Evolutionary conservation across 2,797 vertebrate genomes (phyloP), one percentile per base, ranked within the genome.

Genomic region (Craterocephalus amniculus): DNA sequence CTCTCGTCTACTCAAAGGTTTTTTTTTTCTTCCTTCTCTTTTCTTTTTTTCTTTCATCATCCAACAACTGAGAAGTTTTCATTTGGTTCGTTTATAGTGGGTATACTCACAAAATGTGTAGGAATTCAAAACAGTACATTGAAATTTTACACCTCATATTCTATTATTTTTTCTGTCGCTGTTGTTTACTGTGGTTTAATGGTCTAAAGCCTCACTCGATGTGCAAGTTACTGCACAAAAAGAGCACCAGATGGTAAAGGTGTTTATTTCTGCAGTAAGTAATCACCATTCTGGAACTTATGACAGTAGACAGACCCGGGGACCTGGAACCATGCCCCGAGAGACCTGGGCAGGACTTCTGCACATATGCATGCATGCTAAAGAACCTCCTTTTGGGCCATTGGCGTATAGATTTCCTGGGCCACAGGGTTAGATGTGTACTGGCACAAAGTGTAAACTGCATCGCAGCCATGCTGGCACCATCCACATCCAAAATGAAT

Each of bases 211-310:
- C 80, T 91, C 92, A 88, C 87, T 86, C 60, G 78, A 68, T 92
- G 88, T 85, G 86, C 93, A 89, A 58, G 87, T 92, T 93, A 88
- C 91, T 88, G 79, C 79, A 78, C 70, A 48, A 27, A 86, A 76
- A 86, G 82, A 87, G 81, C 83, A 87, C 84, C 87, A 88, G 90
- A 93, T 93, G 91, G 88, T 89, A 90, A 93, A 86, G 80, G 84
- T 93, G 91, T 93, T 94, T 92, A 92, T 94, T 93, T 93, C 92
- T 83, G 78, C 88, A 87, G 88, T 75, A 88, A 84, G 88, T 91
- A 92, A 93, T 94, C 91, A 93, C 87, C 79, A 83, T 78, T 85
- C 80, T 87, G 87, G 85, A 88, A 91, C 83, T 71, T 85, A 87
- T 83, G 90, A 90, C 88, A 89, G 82, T 83, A 90, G 86, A 91